Evolutionary conservation across 2,113 vertebrate genomes (phyloP).

Genomic region (Poeciliopsis occidentalis): DNA sequence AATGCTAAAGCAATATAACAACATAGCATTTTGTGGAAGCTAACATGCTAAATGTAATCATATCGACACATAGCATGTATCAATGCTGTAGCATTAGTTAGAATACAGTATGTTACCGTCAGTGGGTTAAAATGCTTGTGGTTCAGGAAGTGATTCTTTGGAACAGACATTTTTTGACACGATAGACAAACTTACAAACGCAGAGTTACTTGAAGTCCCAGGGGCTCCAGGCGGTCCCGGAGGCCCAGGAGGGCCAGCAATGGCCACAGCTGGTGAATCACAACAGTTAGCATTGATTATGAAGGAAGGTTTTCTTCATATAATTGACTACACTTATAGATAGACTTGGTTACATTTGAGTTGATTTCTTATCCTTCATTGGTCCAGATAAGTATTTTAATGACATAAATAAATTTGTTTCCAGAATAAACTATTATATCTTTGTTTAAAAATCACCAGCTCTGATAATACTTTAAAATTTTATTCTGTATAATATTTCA

Average conservation of each 20-base stretch:
- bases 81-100: too few relatives aligned
- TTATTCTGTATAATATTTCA: neutral
- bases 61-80: too few relatives aligned
- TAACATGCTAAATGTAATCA: too few relatives aligned
- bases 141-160: too few relatives aligned
- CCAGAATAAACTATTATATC: too few relatives aligned
- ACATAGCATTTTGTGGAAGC: too few relatives aligned
- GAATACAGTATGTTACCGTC: too few relatives aligned
- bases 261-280: constrained; percentile 74
- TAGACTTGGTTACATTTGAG: neutral
- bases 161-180: too few relatives aligned
- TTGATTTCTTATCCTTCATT: too few relatives aligned
- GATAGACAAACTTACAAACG: constrained; percentile 78
- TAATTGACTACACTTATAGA: neutral
- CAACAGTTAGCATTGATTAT: constrained; percentile 7
- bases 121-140: too few relatives aligned
- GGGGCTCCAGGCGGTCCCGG: constrained; percentile 86
- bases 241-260: constrained; percentile 89
- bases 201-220: constrained; percentile 59
- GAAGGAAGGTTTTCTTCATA: neutral
- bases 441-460: neutral
- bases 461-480: too few relatives aligned
- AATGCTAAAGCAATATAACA: too few relatives aligned
- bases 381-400: neutral
- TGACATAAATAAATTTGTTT: neutral